phyloP scores from a whole-genome alignment of 2,888 invertebrate species.

The Apamea crenata region DNA sequence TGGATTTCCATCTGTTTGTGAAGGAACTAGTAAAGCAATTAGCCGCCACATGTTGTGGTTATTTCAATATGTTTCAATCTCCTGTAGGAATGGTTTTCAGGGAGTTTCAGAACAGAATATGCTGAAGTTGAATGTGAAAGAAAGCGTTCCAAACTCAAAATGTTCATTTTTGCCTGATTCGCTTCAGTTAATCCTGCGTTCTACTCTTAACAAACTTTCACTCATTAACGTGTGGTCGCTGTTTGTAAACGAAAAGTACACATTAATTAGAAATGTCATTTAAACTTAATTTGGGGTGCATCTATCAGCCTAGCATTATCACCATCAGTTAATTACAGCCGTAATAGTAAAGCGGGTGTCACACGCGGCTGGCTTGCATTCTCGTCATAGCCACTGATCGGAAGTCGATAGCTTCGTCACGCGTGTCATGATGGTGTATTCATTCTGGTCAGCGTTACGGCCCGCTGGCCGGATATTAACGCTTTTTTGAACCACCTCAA shows the following conservation, averaged over 20 bases:
- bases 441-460: conserved; percentile 75
- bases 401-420: conserved; percentile 85
- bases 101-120: background rate
- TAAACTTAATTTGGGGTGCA: conserved; percentile 52
- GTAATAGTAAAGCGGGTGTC: conserved; percentile 69
- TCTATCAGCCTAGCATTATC: conserved; percentile 56
- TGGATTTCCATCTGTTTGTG: conserved; percentile 6
- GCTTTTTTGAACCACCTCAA: conserved; percentile 78
- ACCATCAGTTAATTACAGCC: conserved; percentile 60
- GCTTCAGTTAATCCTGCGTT: conserved; percentile 53
- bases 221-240: conserved; percentile 44
- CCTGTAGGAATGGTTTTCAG: conserved; percentile 12
- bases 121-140: conserved; percentile 11
- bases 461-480: conserved; percentile 87
- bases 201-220: conserved; percentile 48
- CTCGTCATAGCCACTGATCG: conserved; percentile 76
- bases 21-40: conserved; percentile 8
- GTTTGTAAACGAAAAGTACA: conserved; percentile 48
- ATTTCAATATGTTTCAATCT: conserved; percentile 24
- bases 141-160: conserved; percentile 32
- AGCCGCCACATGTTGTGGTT: conserved; percentile 23
- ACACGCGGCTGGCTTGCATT: conserved; percentile 66
- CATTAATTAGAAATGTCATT: conserved; percentile 57
- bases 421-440: conserved; percentile 80
- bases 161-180: conserved; percentile 19